Conservation (phyloP, 2,113 vertebrate genomes). For the Alaudala cheleensis region DNA sequence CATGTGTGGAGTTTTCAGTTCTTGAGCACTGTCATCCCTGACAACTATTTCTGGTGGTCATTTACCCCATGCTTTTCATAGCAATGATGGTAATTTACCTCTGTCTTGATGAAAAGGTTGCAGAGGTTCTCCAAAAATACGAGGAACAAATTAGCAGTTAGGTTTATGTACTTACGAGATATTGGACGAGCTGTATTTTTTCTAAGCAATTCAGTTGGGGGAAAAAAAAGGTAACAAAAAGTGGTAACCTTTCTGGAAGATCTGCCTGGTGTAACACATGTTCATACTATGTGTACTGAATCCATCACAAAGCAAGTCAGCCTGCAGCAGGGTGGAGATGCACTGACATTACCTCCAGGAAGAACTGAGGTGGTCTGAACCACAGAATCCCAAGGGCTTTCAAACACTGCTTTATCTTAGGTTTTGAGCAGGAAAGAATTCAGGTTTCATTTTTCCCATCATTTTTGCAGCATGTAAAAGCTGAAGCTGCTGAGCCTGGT, state of each 20-base stretch:
- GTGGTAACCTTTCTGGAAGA: not conserved
- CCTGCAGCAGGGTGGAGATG: not conserved
- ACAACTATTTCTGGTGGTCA: not conserved
- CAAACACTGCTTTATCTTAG: not conserved
- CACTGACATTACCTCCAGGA: not conserved
- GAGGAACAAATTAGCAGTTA: not conserved
- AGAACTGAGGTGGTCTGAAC: not conserved
- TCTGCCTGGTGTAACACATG: not conserved
- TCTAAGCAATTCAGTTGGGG: not conserved
- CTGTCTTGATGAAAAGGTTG: not conserved
- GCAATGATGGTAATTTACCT: not conserved
- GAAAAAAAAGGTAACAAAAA: not conserved
- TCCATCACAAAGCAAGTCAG: not conserved
- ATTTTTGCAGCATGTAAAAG: not conserved
- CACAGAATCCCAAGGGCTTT: not conserved
- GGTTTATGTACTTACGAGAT: not conserved
- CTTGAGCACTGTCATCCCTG: not conserved
- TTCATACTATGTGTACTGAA: not conserved
- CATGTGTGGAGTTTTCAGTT: not conserved
- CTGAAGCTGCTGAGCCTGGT: not conserved
- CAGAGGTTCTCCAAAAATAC: not conserved
- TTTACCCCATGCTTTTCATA: not conserved
- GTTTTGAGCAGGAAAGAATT: not conserved
- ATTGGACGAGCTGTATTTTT: not conserved
- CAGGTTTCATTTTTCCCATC: not conserved